phyloP scores from a whole-genome alignment of 2,113 vertebrate species.

The Labeo rohita region DNA sequence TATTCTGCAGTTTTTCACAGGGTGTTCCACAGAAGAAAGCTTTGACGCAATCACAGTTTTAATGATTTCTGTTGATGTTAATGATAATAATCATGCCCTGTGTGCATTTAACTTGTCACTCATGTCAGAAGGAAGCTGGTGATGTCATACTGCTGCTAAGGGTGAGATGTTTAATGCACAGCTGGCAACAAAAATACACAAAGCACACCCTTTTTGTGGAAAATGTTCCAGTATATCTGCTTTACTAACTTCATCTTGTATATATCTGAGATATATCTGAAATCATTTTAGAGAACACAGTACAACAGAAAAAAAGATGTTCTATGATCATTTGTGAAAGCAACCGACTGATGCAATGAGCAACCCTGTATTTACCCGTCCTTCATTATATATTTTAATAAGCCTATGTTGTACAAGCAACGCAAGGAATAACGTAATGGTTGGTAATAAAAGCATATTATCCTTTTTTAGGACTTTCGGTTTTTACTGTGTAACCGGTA shows the following conservation, averaged over 20 bases:
- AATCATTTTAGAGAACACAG: neutral
- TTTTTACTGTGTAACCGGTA: neutral
- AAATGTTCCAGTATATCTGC: neutral
- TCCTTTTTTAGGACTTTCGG: neutral
- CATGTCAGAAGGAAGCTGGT: neutral
- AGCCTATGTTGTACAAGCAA: neutral
- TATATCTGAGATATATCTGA: neutral
- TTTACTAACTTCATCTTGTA: neutral
- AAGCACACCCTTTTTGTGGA: neutral
- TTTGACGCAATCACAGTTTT: neutral
- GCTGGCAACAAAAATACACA: constrained; percentile 4
- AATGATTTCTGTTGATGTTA: neutral
- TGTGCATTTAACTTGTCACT: neutral
- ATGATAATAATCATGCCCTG: neutral
- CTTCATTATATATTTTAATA: neutral
- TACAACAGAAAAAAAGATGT: neutral
- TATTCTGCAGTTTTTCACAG: neutral
- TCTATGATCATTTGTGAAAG: neutral
- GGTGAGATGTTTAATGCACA: neutral
- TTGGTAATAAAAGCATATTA: neutral
- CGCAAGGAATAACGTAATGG: neutral
- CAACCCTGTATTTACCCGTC: neutral
- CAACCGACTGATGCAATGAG: neutral
- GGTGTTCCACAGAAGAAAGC: neutral
- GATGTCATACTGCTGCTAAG: neutral